Conservation (phyloP, 2,888 invertebrate genomes). For the Drosophila anomalata region DNA sequence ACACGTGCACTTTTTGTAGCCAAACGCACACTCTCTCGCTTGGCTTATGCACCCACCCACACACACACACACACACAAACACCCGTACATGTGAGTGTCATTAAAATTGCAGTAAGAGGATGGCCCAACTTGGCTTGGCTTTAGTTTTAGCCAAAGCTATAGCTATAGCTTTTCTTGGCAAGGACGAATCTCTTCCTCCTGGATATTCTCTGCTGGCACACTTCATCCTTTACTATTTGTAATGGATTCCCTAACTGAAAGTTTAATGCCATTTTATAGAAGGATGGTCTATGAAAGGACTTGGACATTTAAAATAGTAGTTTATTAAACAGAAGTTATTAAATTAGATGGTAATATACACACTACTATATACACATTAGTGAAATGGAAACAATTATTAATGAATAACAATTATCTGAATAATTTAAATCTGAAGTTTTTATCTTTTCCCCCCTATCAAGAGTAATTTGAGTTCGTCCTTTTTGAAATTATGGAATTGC, state of each 20-base stretch:
- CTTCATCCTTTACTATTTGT: slow-evolving; percentile 22
- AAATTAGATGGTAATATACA: too few species aligned
- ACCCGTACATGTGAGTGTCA: slow-evolving; percentile 61
- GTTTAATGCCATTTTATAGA: not conserved
- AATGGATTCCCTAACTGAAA: slow-evolving; percentile 16
- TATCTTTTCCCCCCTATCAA: not conserved
- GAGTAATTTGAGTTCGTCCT: slow-evolving; percentile 19
- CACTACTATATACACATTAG: too few species aligned
- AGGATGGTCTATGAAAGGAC: not conserved
- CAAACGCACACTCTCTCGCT: slow-evolving; percentile 27
- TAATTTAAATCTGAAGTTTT: too few species aligned
- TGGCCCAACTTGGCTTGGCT: slow-evolving; percentile 60
- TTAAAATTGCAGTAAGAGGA: slow-evolving; percentile 78
- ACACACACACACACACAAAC: slow-evolving; percentile 20
- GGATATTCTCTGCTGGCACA: slow-evolving; percentile 39
- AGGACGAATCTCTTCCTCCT: slow-evolving; percentile 53
- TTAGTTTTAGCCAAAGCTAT: slow-evolving; percentile 40
- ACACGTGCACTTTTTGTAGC: slow-evolving; percentile 76
- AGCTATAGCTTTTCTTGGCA: slow-evolving; percentile 56
- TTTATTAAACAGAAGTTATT: not conserved
- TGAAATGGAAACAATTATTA: too few species aligned
- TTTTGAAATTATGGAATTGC: not conserved
- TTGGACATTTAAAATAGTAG: not conserved
- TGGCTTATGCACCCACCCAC: slow-evolving; percentile 4
- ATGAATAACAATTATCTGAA: too few species aligned